These are phyloP conservation scores for Monoplex corrugatus DNA, from an alignment of 2,888 invertebrate genomes.

Conservation along the genomic window DNA sequence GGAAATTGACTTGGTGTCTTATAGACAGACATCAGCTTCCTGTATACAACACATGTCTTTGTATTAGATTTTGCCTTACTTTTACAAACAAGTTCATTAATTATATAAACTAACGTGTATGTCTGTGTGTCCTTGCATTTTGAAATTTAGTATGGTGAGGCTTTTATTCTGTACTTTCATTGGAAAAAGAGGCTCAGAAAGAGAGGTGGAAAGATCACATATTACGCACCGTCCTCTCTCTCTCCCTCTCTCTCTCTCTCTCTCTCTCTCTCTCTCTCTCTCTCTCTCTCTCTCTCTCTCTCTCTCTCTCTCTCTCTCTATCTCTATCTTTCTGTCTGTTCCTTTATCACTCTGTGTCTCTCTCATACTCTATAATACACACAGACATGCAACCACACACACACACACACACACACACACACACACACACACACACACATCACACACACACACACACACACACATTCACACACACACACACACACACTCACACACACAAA, in stretches of 20 bases:
- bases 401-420: not conserved
- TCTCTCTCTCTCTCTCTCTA: not conserved
- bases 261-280: not conserved
- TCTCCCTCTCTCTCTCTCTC: not conserved
- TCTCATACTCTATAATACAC: not conserved
- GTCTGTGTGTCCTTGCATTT: too few species aligned
- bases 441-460: constrained; percentile 17
- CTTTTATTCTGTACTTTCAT: too few species aligned
- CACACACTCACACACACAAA: not conserved
- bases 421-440: not conserved
- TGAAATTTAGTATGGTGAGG: too few species aligned
- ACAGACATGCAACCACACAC: not conserved
- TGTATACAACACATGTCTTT: too few species aligned
- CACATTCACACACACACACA: constrained; percentile 12
- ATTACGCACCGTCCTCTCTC: too few species aligned
- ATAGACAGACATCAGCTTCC: too few species aligned
- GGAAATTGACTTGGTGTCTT: too few species aligned
- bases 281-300: not conserved
- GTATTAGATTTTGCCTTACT: too few species aligned
- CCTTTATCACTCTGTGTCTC: not conserved
- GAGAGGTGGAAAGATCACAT: too few species aligned
- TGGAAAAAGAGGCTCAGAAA: too few species aligned
- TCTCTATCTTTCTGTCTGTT: not conserved
- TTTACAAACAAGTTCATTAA: too few species aligned
- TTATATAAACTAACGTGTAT: too few species aligned